These are phyloP conservation scores for Drosophila pandora DNA, from an alignment of 1,140 invertebrate genomes.

Conservation along the genomic window DNA sequence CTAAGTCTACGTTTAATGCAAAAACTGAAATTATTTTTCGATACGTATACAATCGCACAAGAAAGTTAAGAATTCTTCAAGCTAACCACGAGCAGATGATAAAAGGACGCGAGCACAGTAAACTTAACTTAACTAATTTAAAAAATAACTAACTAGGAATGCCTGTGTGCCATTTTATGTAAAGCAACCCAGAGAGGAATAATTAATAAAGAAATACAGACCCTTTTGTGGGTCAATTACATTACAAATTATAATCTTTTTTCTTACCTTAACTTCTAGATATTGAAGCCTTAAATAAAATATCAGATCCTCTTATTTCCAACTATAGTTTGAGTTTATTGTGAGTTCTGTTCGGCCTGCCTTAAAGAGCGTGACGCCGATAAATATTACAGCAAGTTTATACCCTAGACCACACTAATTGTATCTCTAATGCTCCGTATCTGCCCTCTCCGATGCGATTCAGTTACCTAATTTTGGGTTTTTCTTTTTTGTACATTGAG, in stretches of 20 bases:
- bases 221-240: background rate
- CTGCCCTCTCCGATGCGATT: conserved; percentile 27
- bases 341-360: conserved; percentile 60
- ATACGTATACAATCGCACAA: conserved; percentile 52
- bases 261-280: background rate
- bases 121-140: conserved; percentile 58
- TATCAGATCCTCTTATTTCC: conserved; percentile 14
- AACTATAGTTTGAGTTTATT: conserved; percentile 75
- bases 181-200: conserved; percentile 67
- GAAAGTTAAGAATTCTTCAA: conserved; percentile 8
- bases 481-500: conserved; percentile 74
- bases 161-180: conserved; percentile 74
- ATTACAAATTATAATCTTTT: background rate
- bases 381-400: conserved; percentile 74
- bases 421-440: conserved; percentile 51
- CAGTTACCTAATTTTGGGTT: conserved; percentile 26
- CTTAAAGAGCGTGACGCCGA: conserved; percentile 59
- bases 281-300: background rate
- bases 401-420: conserved; percentile 51
- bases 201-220: conserved; percentile 39
- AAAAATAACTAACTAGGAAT: conserved; percentile 62
- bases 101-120: conserved; percentile 1
- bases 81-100: conserved; percentile 39
- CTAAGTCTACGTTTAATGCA: conserved; percentile 15
- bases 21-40: conserved; percentile 61